Conservation (phyloP, 2,888 invertebrate species). For the Ormyrus nitidulus region DNA sequence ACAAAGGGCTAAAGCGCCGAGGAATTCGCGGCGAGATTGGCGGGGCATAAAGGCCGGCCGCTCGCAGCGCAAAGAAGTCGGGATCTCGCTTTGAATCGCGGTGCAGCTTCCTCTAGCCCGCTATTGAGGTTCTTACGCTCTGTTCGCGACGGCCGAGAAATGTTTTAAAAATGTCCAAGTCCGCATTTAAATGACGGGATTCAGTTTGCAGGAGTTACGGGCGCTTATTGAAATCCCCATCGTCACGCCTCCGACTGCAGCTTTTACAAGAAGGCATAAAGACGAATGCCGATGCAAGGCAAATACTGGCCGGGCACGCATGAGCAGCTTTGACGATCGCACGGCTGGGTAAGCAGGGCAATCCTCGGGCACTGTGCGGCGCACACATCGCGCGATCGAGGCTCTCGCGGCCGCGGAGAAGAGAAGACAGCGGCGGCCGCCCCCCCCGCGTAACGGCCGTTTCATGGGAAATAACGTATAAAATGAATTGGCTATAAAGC, state of each 20-base stretch:
- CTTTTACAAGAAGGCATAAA: constrained; percentile 19
- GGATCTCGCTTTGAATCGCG: background rate
- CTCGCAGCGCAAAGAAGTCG: constrained; percentile 5
- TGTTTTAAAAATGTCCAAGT: no score
- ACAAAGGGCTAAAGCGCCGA: background rate
- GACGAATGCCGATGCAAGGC: background rate
- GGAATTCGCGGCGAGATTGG: constrained; percentile 26
- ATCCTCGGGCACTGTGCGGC: background rate
- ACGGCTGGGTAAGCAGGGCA: background rate
- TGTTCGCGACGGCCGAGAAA: no score
- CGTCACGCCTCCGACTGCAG: background rate
- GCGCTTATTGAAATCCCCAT: background rate
- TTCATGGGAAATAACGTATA: constrained; percentile 71
- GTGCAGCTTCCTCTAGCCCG: background rate
- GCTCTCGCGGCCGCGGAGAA: background rate
- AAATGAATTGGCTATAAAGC: constrained; percentile 73
- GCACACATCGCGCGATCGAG: no score
- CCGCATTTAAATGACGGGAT: no score
- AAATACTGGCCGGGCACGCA: background rate
- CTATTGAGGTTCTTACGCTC: no score
- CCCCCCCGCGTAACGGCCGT: constrained; percentile 62
- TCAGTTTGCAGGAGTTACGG: no score
- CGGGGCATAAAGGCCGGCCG: background rate
- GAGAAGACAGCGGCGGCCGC: background rate
- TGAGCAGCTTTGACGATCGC: background rate